Evolutionary conservation across 2,113 vertebrate genomes (phyloP).

Genomic region (Motacilla alba): DNA sequence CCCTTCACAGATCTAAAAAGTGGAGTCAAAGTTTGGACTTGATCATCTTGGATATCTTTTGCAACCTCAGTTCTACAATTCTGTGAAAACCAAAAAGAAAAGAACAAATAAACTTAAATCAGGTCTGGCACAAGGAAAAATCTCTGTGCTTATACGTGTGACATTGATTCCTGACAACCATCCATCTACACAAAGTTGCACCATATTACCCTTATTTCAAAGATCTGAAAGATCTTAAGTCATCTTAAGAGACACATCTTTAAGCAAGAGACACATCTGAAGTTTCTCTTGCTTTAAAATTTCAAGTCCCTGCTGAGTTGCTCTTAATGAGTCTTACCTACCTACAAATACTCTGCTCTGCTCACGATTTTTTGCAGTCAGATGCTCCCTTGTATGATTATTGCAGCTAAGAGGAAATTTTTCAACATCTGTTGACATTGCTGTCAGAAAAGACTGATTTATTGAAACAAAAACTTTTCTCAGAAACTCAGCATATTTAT

Average conservation of each 20-base stretch:
- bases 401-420: neutral
- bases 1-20: accelerated
- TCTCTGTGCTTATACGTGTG: neutral
- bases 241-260: neutral
- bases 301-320: neutral
- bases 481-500: neutral
- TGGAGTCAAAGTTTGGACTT: neutral
- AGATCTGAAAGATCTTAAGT: neutral
- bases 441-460: neutral
- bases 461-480: neutral
- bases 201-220: neutral
- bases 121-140: neutral
- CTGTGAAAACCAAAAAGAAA: neutral
- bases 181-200: neutral
- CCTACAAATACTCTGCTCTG: neutral
- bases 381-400: neutral
- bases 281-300: neutral
- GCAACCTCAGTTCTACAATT: neutral
- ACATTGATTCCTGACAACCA: neutral
- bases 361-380: neutral
- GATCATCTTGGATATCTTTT: neutral
- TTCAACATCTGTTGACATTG: neutral
- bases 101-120: neutral
- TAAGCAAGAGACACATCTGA: neutral
- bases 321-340: neutral